Conservation (phyloP, 2,888 invertebrate species). For the Nomada ferruginata region DNA sequence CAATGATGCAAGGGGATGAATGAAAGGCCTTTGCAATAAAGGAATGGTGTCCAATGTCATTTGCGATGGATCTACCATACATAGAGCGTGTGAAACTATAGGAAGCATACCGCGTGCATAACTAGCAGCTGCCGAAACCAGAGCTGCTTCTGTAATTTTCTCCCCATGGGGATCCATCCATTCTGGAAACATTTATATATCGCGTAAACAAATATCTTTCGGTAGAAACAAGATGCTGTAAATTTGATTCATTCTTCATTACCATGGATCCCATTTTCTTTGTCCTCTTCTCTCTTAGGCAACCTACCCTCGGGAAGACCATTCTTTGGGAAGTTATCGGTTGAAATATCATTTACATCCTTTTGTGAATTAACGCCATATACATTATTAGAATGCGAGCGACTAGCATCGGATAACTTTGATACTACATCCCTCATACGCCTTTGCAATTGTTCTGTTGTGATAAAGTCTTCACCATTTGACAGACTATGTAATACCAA, state of each 20-base stretch:
- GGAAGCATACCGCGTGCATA: conserved; percentile 93
- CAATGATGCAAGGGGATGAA: conserved; percentile 90
- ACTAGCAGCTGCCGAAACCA: conserved; percentile 92
- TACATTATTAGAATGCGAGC: conserved; percentile 46
- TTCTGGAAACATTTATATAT: conserved; percentile 58
- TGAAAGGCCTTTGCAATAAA: conserved; percentile 89
- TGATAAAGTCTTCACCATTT: conserved; percentile 94
- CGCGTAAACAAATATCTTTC: conserved; percentile 2
- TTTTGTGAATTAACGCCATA: conserved; percentile 69
- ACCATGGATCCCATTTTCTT: conserved; percentile 72
- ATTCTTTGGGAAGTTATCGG: conserved; percentile 72
- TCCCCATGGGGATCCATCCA: conserved; percentile 81
- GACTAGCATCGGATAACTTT: conserved; percentile 65
- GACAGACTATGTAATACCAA: conserved; percentile 87
- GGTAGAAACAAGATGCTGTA: background rate
- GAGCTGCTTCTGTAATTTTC: conserved; percentile 92
- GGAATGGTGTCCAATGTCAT: conserved; percentile 90
- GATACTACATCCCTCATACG: conserved; percentile 87
- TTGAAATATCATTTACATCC: conserved; percentile 67
- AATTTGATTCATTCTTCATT: background rate
- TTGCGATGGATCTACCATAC: conserved; percentile 89
- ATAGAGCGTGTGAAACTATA: conserved; percentile 89
- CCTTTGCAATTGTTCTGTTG: conserved; percentile 91
- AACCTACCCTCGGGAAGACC: conserved; percentile 71
- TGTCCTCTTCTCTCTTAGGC: conserved; percentile 66